Evolutionary conservation across 2,797 vertebrate genomes (phyloP).

Genomic region (Gorsachius magnificus): DNA sequence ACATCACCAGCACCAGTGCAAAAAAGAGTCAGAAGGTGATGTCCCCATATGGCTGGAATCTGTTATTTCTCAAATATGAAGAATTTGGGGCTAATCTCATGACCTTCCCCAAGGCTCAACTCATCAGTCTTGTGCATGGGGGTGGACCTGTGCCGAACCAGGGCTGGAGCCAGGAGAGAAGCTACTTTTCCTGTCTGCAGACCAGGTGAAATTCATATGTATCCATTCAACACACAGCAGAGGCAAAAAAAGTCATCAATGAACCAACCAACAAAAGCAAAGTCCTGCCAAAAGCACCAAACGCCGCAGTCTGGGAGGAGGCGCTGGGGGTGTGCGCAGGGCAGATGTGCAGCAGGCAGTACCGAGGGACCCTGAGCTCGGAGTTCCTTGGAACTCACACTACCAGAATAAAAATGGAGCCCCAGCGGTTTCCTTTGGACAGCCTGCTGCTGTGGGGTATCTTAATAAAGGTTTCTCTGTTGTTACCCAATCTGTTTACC

Average conservation of each 20-base stretch:
- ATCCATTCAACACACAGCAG: neutral
- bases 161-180: neutral
- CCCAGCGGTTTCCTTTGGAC: neutral
- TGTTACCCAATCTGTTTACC: neutral
- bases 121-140: neutral
- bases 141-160: neutral
- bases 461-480: neutral
- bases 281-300: neutral
- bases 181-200: neutral
- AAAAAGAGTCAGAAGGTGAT: neutral
- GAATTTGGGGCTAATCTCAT: neutral
- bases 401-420: neutral
- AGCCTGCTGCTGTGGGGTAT: neutral
- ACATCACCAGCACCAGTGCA: neutral
- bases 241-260: neutral
- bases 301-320: neutral
- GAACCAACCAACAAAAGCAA: neutral
- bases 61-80: neutral
- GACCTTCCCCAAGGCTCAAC: neutral
- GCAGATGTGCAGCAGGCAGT: neutral
- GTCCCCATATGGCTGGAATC: neutral
- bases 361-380: neutral
- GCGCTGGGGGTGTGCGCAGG: fast-evolving
- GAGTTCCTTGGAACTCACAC: neutral
- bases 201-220: neutral